phyloP scores from a whole-genome alignment of 2,797 vertebrate genomes.

The Pseudomugil gertrudae region DNA sequence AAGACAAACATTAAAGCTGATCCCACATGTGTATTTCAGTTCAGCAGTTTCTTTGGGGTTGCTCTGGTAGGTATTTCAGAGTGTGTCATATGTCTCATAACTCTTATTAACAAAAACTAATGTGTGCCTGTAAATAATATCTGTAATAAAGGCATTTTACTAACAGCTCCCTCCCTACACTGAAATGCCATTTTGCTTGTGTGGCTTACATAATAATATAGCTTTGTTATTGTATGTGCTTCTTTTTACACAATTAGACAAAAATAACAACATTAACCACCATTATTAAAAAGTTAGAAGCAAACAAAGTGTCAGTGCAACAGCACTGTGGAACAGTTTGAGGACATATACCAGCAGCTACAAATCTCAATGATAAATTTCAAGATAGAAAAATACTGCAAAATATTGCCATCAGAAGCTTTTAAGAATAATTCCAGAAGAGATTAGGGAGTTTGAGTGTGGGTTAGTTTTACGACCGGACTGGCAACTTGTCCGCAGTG shows the following conservation, averaged over 20 bases:
- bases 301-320: too few species aligned
- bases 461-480: too few species aligned
- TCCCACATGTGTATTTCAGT: slow-evolving; percentile 86
- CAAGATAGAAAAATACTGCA: too few species aligned
- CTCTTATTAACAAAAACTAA: slow-evolving; percentile 62
- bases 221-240: slow-evolving; percentile 4
- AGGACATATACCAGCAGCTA: too few species aligned
- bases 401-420: too few species aligned
- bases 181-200: slow-evolving; percentile 21
- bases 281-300: too few species aligned
- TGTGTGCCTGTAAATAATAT: slow-evolving; percentile 41
- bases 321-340: too few species aligned
- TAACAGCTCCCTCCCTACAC: not conserved
- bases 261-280: too few species aligned
- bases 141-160: slow-evolving; percentile 18
- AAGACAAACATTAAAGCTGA: slow-evolving; percentile 7
- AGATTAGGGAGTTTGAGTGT: too few species aligned
- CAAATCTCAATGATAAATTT: too few species aligned
- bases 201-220: slow-evolving; percentile 24
- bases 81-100: slow-evolving; percentile 26
- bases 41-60: slow-evolving; percentile 96
- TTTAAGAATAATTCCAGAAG: too few species aligned
- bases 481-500: too few species aligned
- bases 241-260: not conserved
- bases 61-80: slow-evolving; percentile 89